A percentile compares a stretch with the other conserved stretches of the same genome.
Evolutionary conservation across 2,797 vertebrate genomes (phyloP).

Genomic region (Fratercula arctica): DNA sequence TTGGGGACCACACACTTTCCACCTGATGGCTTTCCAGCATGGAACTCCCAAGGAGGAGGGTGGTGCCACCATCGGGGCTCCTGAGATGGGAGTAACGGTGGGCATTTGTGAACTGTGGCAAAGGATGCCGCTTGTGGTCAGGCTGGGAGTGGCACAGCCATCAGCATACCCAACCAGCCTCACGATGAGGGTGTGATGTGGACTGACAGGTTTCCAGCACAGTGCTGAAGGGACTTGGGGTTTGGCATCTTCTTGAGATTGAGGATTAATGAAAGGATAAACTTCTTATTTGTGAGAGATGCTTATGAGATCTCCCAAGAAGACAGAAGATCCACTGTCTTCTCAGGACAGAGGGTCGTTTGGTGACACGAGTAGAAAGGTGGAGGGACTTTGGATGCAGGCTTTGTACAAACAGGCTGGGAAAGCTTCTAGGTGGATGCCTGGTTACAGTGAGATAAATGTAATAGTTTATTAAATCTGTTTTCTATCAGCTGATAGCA

Average conservation of each 20-base stretch:
- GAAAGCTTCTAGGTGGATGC: background rate
- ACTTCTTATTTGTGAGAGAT: background rate
- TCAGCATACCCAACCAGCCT: background rate
- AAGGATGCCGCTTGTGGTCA: background rate
- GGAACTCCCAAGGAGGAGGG: background rate
- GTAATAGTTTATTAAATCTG: background rate
- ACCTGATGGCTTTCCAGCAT: background rate
- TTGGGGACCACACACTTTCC: background rate
- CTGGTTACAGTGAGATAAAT: background rate
- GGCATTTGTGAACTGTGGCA: background rate
- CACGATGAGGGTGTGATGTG: background rate
- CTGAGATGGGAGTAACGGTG: background rate
- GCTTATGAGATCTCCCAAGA: background rate
- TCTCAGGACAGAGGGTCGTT: background rate
- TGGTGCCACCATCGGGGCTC: background rate
- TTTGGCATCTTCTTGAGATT: background rate
- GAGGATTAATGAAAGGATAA: background rate
- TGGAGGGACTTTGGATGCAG: background rate
- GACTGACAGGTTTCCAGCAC: background rate
- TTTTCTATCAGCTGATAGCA: background rate
- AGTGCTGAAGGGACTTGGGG: background rate
- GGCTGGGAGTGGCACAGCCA: background rate
- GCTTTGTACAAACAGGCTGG: background rate
- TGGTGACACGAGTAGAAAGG: background rate
- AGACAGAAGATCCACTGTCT: background rate